Evolutionary conservation across 2,797 vertebrate genomes (phyloP).

Genomic region (Myripristis jacobus): DNA sequence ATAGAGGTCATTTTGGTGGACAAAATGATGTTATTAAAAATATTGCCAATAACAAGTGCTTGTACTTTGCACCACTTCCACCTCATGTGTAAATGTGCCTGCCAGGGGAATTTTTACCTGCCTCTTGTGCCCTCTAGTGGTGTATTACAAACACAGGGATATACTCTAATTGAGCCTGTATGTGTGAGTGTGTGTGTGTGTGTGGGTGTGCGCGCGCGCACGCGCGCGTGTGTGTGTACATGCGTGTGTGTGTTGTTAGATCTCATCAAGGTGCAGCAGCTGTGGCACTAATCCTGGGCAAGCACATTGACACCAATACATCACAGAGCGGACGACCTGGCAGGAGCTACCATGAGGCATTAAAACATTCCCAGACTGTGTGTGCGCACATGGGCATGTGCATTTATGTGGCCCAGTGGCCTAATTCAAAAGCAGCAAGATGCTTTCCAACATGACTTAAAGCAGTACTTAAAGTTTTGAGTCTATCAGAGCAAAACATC

Average conservation of each 20-base stretch:
- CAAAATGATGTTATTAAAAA: not conserved
- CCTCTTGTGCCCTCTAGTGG: slow-evolving; percentile 46
- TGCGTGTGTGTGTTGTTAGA: slow-evolving; percentile 13
- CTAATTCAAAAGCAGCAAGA: slow-evolving; percentile 3
- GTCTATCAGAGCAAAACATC: not conserved
- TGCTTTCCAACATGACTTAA: no score
- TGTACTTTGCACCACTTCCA: no score
- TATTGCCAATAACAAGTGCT: no score
- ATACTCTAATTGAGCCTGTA: not conserved
- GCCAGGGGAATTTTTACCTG: not conserved
- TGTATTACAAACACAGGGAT: not conserved
- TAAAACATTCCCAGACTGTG: slow-evolving; percentile 17
- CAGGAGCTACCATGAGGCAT: slow-evolving; percentile 9
- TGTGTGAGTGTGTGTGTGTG: slow-evolving; percentile 1
- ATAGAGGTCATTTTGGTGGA: no score
- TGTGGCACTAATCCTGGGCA: slow-evolving; percentile 45
- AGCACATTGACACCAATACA: slow-evolving; percentile 29
- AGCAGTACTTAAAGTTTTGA: no score
- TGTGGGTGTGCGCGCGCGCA: slow-evolving; percentile 5
- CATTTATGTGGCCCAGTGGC: not conserved
- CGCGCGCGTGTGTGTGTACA: not conserved
- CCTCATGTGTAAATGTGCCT: slow-evolving; percentile 36
- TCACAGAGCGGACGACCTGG: slow-evolving; percentile 15
- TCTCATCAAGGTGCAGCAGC: slow-evolving; percentile 45
- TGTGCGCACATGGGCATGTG: slow-evolving; percentile 7